These are phyloP conservation scores for Chiloscyllium plagiosum DNA, from an alignment of 2,113 vertebrate species.

Conservation along the genomic window DNA sequence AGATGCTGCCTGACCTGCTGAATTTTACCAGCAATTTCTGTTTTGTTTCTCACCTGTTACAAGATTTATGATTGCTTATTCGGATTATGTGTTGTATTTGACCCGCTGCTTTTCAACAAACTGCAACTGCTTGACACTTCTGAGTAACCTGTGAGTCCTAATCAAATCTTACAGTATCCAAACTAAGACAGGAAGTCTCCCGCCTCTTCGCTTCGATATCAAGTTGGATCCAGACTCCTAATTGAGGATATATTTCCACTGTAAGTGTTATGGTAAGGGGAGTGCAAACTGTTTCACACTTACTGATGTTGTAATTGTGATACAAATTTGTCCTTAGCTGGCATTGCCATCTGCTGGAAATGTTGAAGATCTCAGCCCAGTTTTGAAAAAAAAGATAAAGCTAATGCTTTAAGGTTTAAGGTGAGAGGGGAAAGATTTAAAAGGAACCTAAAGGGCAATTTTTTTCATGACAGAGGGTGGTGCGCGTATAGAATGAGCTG, in stretches of 20 bases:
- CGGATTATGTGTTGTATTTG: background rate
- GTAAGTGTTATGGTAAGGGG: background rate
- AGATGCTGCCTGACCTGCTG: too few species aligned
- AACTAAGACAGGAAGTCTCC: background rate
- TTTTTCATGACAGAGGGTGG: too few species aligned
- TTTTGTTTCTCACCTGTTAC: background rate
- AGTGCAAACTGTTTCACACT: background rate
- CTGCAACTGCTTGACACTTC: background rate
- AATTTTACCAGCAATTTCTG: too few species aligned
- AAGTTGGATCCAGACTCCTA: background rate
- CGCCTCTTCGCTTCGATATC: background rate
- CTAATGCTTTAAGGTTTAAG: background rate
- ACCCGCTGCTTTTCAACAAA: background rate
- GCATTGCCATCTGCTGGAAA: slow-evolving; percentile 1
- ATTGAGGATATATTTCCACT: background rate
- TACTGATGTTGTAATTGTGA: background rate
- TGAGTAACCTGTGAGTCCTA: background rate
- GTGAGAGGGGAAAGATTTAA: too few species aligned
- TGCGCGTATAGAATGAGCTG: too few species aligned
- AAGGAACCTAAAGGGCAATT: too few species aligned
- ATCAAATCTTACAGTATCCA: background rate
- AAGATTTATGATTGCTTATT: background rate
- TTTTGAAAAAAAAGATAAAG: background rate
- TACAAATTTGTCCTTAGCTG: background rate
- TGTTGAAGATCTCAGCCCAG: background rate